phyloP scores from a whole-genome alignment of 2,113 vertebrate species.

The Psittacula cyanocephala region DNA sequence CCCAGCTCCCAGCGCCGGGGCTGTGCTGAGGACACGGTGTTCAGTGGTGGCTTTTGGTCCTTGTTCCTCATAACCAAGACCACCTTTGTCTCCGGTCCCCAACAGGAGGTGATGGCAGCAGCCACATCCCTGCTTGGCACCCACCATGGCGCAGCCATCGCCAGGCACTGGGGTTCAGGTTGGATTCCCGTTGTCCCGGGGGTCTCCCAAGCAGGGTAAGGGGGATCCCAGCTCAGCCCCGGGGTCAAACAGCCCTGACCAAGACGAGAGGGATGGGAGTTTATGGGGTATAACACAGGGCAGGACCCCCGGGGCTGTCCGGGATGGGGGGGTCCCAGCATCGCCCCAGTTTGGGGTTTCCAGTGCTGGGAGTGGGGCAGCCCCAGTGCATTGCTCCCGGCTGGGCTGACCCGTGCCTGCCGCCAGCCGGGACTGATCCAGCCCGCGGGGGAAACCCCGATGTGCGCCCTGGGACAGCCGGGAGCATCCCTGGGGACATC shows the following conservation, averaged over 20 bases:
- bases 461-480: not conserved
- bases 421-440: not conserved
- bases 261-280: not conserved
- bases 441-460: not conserved
- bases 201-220: not conserved
- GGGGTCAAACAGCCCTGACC: not conserved
- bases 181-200: not conserved
- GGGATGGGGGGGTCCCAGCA: not conserved
- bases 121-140: not conserved
- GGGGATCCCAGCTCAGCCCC: not conserved
- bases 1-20: not conserved
- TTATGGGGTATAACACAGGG: not conserved
- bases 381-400: not conserved
- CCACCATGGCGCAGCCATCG: not conserved
- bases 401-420: not conserved
- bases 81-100: not conserved
- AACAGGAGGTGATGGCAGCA: rapidly evolving
- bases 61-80: rapidly evolving
- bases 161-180: not conserved
- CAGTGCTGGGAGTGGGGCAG: not conserved
- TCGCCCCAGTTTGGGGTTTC: not conserved
- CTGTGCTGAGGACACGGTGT: rapidly evolving
- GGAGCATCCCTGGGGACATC: not conserved
- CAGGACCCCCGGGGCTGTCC: not conserved
- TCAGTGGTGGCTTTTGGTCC: not conserved